phyloP scores from a whole-genome alignment of 2,797 vertebrate species.

The Micromesistius poutassou region DNA sequence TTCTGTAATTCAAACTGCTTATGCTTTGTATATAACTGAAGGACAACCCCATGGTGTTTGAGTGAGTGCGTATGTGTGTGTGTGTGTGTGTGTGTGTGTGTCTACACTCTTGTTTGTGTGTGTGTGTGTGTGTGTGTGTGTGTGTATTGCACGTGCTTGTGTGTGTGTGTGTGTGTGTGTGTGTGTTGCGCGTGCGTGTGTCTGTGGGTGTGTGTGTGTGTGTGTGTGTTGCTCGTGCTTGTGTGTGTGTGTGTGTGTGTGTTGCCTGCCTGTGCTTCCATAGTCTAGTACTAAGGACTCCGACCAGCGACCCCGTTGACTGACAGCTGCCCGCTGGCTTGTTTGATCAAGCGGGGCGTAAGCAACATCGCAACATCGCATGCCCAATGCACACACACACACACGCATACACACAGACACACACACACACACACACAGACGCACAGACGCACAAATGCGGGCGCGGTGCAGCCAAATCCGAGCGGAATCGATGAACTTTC shows the following conservation, averaged over 20 bases:
- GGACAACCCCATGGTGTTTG: not conserved
- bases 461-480: not conserved
- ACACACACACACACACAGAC: not conserved
- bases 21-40: not conserved
- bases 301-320: constrained; percentile 31
- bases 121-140: constrained; percentile 1
- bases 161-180: not conserved
- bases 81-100: not conserved
- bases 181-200: not conserved
- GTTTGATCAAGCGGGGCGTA: constrained; percentile 51
- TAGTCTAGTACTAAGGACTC: constrained; percentile 33
- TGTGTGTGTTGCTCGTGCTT: constrained; percentile 1
- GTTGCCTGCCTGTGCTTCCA: constrained; percentile 24
- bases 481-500: not conserved
- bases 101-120: too few relatives aligned
- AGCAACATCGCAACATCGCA: constrained; percentile 45
- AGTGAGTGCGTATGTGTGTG: too few relatives aligned
- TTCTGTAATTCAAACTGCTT: not conserved
- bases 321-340: constrained; percentile 49
- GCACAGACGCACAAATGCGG: too few relatives aligned
- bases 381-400: constrained; percentile 18
- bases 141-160: not conserved
- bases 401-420: not conserved
- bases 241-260: not conserved
- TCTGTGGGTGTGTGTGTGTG: not conserved